Conservation (phyloP, 35 echinoderm and acorn worm genomes). For the Eucidaris tribuloides region DNA sequence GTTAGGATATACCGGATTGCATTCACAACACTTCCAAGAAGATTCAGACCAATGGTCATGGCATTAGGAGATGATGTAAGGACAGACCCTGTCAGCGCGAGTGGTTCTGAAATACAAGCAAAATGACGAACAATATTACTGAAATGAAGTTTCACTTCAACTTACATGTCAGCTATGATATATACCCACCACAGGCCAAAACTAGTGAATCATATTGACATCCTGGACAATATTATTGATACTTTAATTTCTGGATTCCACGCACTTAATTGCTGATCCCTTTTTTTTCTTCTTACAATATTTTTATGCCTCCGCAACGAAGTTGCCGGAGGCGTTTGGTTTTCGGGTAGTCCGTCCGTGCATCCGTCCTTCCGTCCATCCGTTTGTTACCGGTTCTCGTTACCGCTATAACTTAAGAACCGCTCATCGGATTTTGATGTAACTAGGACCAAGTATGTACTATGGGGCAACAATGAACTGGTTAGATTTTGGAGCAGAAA, state of each 20-base stretch:
- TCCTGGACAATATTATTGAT: not conserved
- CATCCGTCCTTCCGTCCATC: too few relatives aligned
- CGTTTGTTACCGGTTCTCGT: too few relatives aligned
- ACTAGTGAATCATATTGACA: not conserved
- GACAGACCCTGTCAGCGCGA: not conserved
- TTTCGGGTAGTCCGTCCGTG: too few relatives aligned
- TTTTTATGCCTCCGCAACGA: too few relatives aligned
- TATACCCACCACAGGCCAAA: not conserved
- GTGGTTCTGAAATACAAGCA: slow-evolving; percentile 24
- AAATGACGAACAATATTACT: not conserved
- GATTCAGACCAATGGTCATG: not conserved
- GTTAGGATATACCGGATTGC: not conserved
- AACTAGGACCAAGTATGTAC: too few relatives aligned
- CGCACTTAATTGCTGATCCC: not conserved
- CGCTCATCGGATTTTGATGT: too few relatives aligned
- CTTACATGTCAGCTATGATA: not conserved
- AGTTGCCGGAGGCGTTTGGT: too few relatives aligned
- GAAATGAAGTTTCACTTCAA: not conserved
- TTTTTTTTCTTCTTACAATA: too few relatives aligned
- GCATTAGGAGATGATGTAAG: not conserved
- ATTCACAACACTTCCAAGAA: not conserved
- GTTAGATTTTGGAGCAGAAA: too few relatives aligned
- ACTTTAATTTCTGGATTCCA: not conserved
- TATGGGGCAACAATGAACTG: too few relatives aligned
- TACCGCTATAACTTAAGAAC: too few relatives aligned